Evolutionary conservation across 2,797 vertebrate species (phyloP), one percentile per base, ranked within the genome.

Genomic region (Gorsachius magnificus): DNA sequence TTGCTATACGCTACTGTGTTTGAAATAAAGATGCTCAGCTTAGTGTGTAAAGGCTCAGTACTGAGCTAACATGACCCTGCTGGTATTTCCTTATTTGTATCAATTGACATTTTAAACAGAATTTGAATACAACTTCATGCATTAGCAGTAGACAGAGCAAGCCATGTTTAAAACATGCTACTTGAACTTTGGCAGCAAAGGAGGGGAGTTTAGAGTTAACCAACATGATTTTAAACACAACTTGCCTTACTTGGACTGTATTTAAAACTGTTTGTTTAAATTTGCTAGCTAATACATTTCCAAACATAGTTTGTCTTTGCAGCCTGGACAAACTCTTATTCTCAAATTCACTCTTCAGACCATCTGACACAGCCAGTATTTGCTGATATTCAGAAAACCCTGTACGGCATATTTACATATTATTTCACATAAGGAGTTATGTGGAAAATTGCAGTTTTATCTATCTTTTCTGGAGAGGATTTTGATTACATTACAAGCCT

Each of bases 301-400:
- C 94, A 95, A 97, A 97, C 86, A 92, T 94, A 96, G 92, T 83
- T 96, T 92, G 89, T 90, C 94, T 95, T 91, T 83, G 70, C 65
- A 91, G 94, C 56, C 93, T 14, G 18, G 92, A 94, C 88, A 97
- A 94, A 85, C 87, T 93, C 84, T 63, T 72, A 92, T 33, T 89
- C 93, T 96, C 84, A 89, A 88, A 92, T 88, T 96, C 82, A 90
- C 76, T 81, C 75, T 87, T 68, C 45, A 80, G 89, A 38, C 68
- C 50, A 74, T 92, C 90, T 86, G 89, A 94, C 84, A 87, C 75
- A 95, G 89, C 38, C 6, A 1, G 25, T 91, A 85, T 92, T 86
- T 93, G 82, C 95, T 91, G 82, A 94, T 92, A 78, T n/a, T 87
- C 16, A 11, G 71, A 68, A 94, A 93, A 75, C 18, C 25, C 71